Percentiles rank a stretch among this genome's conserved stretches.
Evolutionary conservation across 2,888 invertebrate species (phyloP).

Genomic region (Philhelius pedissequus): DNA sequence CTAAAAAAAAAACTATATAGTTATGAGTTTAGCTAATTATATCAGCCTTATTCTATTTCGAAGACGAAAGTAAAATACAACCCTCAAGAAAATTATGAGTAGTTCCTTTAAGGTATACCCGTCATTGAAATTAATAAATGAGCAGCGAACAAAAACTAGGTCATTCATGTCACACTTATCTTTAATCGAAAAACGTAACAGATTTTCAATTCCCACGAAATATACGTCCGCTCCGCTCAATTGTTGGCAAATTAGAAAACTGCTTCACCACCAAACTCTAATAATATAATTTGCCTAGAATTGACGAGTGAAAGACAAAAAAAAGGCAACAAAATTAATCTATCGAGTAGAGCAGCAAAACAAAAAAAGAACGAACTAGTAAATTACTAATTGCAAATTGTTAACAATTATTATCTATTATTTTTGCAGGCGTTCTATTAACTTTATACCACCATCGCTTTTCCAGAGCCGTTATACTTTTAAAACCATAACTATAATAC

Average conservation of each 20-base stretch:
- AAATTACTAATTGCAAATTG: slow-evolving; percentile 67
- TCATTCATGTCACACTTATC: not conserved
- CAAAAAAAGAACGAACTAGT: slow-evolving; percentile 9
- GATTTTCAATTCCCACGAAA: slow-evolving; percentile 55
- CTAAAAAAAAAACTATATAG: too few species aligned
- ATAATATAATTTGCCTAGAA: not conserved
- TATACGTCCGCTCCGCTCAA: slow-evolving; percentile 42
- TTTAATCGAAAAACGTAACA: not conserved
- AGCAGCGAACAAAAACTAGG: slow-evolving; percentile 10
- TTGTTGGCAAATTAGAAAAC: slow-evolving; percentile 54
- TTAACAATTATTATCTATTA: slow-evolving; percentile 68
- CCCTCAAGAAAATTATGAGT: not conserved
- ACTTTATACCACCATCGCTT: slow-evolving; percentile 35
- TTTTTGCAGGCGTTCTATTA: slow-evolving; percentile 65
- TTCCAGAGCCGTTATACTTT: slow-evolving; percentile 47
- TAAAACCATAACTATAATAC: not conserved
- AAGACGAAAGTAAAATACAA: too few species aligned
- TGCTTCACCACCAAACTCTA: slow-evolving; percentile 30
- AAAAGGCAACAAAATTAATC: slow-evolving; percentile 1
- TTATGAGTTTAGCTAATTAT: too few species aligned
- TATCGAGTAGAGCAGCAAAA: not conserved
- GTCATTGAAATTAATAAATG: not conserved
- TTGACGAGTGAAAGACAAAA: not conserved
- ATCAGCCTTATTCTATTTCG: too few species aligned
- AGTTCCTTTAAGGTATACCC: too few species aligned